These are phyloP conservation scores for Leptarthrus brevirostris DNA, from an alignment of 2,888 invertebrate species.

Conservation along the genomic window DNA sequence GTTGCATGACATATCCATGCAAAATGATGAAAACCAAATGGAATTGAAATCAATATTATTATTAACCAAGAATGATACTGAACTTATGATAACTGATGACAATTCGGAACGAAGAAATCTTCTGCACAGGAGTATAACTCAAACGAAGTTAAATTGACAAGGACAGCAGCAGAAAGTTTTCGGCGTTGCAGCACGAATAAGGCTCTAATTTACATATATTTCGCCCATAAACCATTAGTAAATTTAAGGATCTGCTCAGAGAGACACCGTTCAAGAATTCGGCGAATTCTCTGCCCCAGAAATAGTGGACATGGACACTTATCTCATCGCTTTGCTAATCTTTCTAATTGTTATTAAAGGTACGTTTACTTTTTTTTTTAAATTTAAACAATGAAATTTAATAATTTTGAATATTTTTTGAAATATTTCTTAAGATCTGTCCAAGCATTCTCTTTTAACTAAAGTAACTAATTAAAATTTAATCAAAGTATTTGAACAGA, in stretches of 20 bases:
- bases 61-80: too few relatives aligned
- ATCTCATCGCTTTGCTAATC: slow-evolving; percentile 54
- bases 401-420: background rate
- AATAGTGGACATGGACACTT: slow-evolving; percentile 55
- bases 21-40: background rate
- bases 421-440: too few relatives aligned
- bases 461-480: too few relatives aligned
- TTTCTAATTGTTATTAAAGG: slow-evolving; percentile 55
- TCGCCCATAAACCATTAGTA: slow-evolving; percentile 37
- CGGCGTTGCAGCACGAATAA: background rate
- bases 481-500: too few relatives aligned
- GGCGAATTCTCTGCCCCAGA: slow-evolving; percentile 51
- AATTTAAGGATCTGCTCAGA: slow-evolving; percentile 29
- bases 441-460: too few relatives aligned
- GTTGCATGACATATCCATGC: background rate
- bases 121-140: too few relatives aligned
- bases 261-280: slow-evolving; percentile 23
- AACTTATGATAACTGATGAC: too few relatives aligned
- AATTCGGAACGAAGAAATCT: too few relatives aligned
- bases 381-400: background rate
- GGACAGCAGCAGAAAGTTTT: too few relatives aligned
- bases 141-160: too few relatives aligned
- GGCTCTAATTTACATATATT: slow-evolving; percentile 41
- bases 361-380: slow-evolving; percentile 34
- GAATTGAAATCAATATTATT: background rate